Base-by-base conservation (phyloP, 2,888 invertebrate genomes). In the Microchrysa polita region DNA sequence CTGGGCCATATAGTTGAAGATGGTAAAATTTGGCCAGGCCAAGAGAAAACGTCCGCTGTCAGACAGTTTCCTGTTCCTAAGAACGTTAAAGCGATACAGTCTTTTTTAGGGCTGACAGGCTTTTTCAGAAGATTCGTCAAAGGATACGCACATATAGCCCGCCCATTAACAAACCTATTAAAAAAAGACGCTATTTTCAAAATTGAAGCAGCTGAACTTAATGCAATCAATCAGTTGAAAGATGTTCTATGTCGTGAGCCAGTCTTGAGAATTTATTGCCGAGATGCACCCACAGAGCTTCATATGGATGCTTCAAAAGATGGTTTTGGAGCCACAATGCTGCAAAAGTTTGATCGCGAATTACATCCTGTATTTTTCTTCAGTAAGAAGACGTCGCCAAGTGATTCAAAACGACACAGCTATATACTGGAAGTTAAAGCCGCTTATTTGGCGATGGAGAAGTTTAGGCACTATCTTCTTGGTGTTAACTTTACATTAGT, bases 121-220 rank as follows among this genome's bases (percentile, higher is more conserved):
- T 82, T 81, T 76, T 83, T 82, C 71, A 52, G 81, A 34, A 82
- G 82, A 63, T 83, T 82, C 75, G 78, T 83, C 14, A 73, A 73
- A 4, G 73, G 76, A n/a, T 83, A 81, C 74, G 74, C 81, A 7
- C 63, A 76, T 14, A 79, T 81, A 22, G 81, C 82, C 1, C 79
- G 77, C 72, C 81, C 80, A 7, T 74, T 82, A 65, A 79, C 79
- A 18, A 80, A 82, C 40, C 42, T 73, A 23, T 42, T 77, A n/a
- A 22, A 61, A 14, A 73, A 74, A 48, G 48, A 0, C 7, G 78
- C 53, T 42, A 27, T 40, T 12, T 76, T 76, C 48, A 23, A 16
- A 14, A 73, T 74, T 27, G 9, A 72, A 79, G 7, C 79, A 79
- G 0, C 78, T 81, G 22, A 83, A 82, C 1, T 79, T 76, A 44